Evolutionary conservation across 2,797 vertebrate species (phyloP).

Genomic region (Ispidina picta): DNA sequence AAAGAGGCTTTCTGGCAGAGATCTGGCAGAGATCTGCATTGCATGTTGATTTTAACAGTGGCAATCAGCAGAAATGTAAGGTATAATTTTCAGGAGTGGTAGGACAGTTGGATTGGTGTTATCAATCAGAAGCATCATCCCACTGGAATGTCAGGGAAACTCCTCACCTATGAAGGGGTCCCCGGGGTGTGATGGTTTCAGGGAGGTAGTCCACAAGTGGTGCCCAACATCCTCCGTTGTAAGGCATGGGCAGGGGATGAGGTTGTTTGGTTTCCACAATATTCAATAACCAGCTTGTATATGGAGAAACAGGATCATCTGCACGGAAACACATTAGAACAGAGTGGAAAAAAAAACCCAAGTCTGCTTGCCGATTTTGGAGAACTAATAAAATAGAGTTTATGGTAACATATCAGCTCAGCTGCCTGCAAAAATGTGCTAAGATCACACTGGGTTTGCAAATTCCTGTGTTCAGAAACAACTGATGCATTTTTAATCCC

Average conservation of each 20-base stretch:
- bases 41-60: background rate
- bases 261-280: slow-evolving; percentile 94
- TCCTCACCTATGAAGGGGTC: slow-evolving; percentile 92
- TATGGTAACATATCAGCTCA: slow-evolving; percentile 1
- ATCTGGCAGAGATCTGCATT: background rate
- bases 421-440: background rate
- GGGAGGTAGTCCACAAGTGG: slow-evolving; percentile 97
- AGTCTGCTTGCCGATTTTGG: background rate
- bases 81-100: background rate
- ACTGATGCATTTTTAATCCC: slow-evolving; percentile 49
- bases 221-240: slow-evolving; percentile 97
- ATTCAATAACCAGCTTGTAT: slow-evolving; percentile 92
- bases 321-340: background rate
- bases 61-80: background rate
- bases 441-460: background rate
- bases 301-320: slow-evolving; percentile 95
- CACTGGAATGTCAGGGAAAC: background rate
- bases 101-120: background rate
- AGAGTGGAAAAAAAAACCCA: background rate
- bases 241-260: slow-evolving; percentile 95
- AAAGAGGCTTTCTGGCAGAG: background rate
- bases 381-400: background rate
- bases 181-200: slow-evolving; percentile 94
- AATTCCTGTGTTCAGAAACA: slow-evolving; percentile 37
- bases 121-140: background rate